Percentiles rank a stretch among this genome's conserved stretches.
Conservation (phyloP, 2,113 vertebrate genomes). For the Hydrochoerus hydrochaeris region DNA sequence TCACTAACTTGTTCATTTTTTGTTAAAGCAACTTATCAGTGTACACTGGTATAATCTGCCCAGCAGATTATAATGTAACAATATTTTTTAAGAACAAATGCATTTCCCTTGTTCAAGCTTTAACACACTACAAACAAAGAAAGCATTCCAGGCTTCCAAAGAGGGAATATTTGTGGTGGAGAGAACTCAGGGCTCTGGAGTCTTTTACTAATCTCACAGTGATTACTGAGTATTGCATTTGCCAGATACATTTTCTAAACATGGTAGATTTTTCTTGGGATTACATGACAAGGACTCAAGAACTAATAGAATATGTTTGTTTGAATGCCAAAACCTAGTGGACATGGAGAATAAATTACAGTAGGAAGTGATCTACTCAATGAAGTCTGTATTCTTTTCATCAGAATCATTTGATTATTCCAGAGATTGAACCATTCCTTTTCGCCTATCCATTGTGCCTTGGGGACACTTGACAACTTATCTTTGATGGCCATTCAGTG, state of each 20-base stretch:
- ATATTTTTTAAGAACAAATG: not conserved
- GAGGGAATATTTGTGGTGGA: not conserved
- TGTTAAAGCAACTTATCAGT: not conserved
- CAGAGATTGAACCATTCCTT: not conserved
- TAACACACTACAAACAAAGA: not conserved
- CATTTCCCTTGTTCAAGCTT: not conserved
- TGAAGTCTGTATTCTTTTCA: not conserved
- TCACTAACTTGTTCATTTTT: not conserved
- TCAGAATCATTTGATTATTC: conserved; percentile 1
- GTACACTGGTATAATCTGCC: not conserved
- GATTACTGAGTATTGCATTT: not conserved
- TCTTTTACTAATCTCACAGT: not conserved
- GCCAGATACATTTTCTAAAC: not conserved
- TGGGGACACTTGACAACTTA: not conserved
- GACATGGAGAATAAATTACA: not conserved
- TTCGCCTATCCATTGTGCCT: not conserved
- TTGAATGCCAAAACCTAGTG: not conserved
- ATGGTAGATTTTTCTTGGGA: not conserved
- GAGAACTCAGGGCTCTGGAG: not conserved
- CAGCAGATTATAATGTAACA: not conserved
- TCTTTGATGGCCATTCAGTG: not conserved
- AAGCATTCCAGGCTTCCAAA: not conserved
- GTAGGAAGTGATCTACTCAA: not conserved
- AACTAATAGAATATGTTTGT: not conserved
- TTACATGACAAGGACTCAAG: not conserved